phyloP scores from a whole-genome alignment of 2,113 vertebrate genomes.

The Nestor notabilis region DNA sequence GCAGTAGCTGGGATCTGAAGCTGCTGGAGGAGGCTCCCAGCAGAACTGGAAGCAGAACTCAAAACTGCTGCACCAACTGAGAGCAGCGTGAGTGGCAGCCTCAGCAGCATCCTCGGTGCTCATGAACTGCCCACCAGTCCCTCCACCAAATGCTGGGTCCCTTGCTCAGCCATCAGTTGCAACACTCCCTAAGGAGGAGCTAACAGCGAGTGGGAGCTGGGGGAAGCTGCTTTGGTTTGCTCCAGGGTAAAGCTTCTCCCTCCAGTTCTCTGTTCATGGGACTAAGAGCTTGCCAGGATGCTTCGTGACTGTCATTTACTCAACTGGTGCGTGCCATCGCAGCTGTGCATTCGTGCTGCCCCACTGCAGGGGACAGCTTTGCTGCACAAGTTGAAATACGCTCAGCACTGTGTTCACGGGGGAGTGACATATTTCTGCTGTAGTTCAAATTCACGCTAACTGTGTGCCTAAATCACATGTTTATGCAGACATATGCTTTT shows the following conservation, averaged over 20 bases:
- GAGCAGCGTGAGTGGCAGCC: fast-evolving
- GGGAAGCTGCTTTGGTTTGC: neutral
- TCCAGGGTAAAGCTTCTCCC: neutral
- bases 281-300: neutral
- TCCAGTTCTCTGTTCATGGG: fast-evolving
- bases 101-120: neutral
- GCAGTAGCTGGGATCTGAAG: neutral
- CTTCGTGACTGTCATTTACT: neutral
- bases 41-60: neutral
- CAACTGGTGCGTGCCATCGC: neutral
- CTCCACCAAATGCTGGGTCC: neutral
- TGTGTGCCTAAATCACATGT: neutral
- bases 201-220: neutral
- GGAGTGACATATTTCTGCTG: neutral
- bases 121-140: neutral
- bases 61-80: neutral
- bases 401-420: neutral
- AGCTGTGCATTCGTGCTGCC: neutral
- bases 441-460: neutral
- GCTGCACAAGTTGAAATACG: neutral
- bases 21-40: neutral
- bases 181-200: neutral
- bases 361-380: neutral
- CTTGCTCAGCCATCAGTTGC: neutral
- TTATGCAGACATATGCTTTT: neutral